Base-by-base conservation (phyloP, 2,888 invertebrate genomes). In the Drosophila rellima region DNA sequence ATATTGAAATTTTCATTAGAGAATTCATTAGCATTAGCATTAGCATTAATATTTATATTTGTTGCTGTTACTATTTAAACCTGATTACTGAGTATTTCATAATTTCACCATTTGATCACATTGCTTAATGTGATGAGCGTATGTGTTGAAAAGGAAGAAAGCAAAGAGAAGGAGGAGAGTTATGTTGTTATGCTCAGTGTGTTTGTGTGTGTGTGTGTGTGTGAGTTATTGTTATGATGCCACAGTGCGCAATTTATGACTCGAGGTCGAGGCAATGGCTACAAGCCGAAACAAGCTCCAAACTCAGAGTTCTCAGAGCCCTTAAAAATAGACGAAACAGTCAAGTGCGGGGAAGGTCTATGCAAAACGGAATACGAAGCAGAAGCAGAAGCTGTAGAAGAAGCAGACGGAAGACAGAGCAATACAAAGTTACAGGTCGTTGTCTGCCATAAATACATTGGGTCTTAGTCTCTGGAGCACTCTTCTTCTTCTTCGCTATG, bases 221-320 rank as follows among this genome's bases (percentile, higher is more conserved):
- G 65, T 79, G 78, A 86, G 84, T 88, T 88, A 90, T 88, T 88
- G 90, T 88, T 90, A 88, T 90, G 85, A 86, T 76, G 82, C 74
- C 78, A 84, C 80, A 82, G 87, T 76, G 69, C 77, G 72, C 78
- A 90, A 88, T 88, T 88, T 90, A 88, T 90, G 87, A 82, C 78
- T 77, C 69, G 75, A 77, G 82, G 75, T 84, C 78, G 84, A 55
- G 55, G 56, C 37, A 61, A 62, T 56, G 65, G 74, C 39, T 50
- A 42, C 80, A 59, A 73, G 50, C 51, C 60, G 40, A 47, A 50
- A 45, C 59, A 45, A 55, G 64, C 67, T 52, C 55, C 54, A 61
- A 23, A 26, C 26, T 26, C 26, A 26, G 26, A 55, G 8, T 26
- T 50, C 62, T 39, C 60, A 60, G 64, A 65, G 68, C 26, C 61